Evolutionary conservation across 1,140 invertebrate genomes (phyloP).

Genomic region (Bombus waltoni): DNA sequence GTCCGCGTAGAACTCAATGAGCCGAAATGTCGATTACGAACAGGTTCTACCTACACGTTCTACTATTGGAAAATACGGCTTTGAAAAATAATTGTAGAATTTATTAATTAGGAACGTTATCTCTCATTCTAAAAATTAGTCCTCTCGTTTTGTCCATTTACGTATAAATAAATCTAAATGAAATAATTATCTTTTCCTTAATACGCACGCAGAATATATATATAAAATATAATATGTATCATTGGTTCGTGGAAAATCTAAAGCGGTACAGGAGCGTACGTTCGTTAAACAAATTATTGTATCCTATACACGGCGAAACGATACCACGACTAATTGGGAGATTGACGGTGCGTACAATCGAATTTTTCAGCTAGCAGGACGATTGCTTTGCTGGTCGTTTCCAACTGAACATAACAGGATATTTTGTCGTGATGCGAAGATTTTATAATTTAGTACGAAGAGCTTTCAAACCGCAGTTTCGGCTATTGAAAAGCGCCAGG

Average conservation of each 20-base stretch:
- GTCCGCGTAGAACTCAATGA: slow-evolving; percentile 67
- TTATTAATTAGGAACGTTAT: background rate
- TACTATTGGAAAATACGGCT: background rate
- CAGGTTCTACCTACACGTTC: background rate
- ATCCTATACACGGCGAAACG: background rate
- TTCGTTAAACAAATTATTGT: slow-evolving; percentile 35
- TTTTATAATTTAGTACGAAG: slow-evolving; percentile 29
- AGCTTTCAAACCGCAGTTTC: background rate
- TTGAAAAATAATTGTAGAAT: background rate
- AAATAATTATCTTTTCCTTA: background rate
- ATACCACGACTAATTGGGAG: slow-evolving; percentile 21
- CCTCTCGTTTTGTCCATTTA: background rate
- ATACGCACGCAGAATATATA: no score
- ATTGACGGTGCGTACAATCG: slow-evolving; percentile 21
- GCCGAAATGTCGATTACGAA: slow-evolving; percentile 23
- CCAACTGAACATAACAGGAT: slow-evolving; percentile 16
- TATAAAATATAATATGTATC: background rate
- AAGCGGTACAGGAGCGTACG: background rate
- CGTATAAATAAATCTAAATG: background rate
- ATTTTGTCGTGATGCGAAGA: slow-evolving; percentile 27
- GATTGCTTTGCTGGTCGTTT: slow-evolving; percentile 35
- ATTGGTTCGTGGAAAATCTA: background rate
- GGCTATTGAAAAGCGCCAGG: background rate
- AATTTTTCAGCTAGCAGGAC: slow-evolving; percentile 30
- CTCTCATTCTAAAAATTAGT: no score